Evolutionary conservation across 2,888 invertebrate genomes (phyloP), one percentile per base, ranked within the genome.

Genomic region (Pyrgus malvae): DNA sequence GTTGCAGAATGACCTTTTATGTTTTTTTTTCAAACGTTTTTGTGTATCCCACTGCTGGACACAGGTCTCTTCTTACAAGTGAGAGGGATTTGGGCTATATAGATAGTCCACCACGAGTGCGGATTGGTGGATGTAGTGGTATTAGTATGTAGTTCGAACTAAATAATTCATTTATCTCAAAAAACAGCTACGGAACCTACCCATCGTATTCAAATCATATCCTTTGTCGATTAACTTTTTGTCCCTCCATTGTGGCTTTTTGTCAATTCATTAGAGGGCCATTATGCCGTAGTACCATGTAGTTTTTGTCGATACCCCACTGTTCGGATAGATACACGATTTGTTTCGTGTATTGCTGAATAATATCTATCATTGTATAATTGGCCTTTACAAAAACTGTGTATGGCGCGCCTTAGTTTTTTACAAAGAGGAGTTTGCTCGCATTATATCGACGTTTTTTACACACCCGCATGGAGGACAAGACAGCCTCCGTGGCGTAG

Each of bases 251-350:
- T 16, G 17, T 48, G 23, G 11, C 8, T 48, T 48, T 48, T 48
- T 48, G 27, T 48, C 23, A 48, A 48, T 37, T 48, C 48, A 48
- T 48, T 48, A 48, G 48, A 17, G 25, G 25, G 14, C 25, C 31
- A 37, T 48, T 48, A 48, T 48, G 16, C 25, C 21, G 23, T 23
- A 16, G 16, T 7, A 33, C 5, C 14, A 9, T 37, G 46, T 16
- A 11, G n/a, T 48, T 37, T 48, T 37, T 48, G 44, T 44, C 11
- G 44, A 11, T 5, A 17, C 29, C 44, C 27, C 44, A 16, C 29
- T 11, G 29, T 7, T 27, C 1, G 12, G 27, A 44, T 44, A 17
- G 29, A 27, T 42, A 23, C 25, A 9, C 14, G 9, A 41, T 41
- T 25, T 16, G 41, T 25, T 25, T 14, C 25, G 25, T 5, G 11